These are phyloP conservation scores for Cotesia congregata DNA, from an alignment of 2,888 invertebrate genomes.

Conservation along the genomic window DNA sequence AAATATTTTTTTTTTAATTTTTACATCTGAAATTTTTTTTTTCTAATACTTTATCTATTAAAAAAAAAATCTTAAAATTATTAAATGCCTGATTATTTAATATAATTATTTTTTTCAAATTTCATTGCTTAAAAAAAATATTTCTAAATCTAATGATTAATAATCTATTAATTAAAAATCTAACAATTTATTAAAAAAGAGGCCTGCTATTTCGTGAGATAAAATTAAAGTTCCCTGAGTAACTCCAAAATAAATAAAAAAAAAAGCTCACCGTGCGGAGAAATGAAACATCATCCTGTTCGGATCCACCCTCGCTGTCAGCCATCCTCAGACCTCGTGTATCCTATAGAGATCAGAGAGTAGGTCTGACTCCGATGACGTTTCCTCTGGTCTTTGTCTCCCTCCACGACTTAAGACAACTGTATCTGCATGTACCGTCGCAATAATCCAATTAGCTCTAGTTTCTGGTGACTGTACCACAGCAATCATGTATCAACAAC, in stretches of 20 bases:
- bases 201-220: neutral
- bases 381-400: neutral
- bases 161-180: too few species aligned
- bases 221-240: neutral
- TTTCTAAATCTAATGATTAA: too few species aligned
- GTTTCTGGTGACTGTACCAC: too few species aligned
- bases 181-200: neutral
- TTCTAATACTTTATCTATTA: too few species aligned
- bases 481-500: too few species aligned
- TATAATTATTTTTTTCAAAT: neutral
- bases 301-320: constrained; percentile 95
- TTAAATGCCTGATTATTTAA: too few species aligned
- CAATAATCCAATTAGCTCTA: neutral
- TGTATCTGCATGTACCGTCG: neutral
- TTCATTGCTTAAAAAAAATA: neutral
- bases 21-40: too few species aligned
- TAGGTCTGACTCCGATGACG: neutral
- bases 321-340: constrained; percentile 76
- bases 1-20: too few species aligned
- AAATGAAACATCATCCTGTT: constrained; percentile 99
- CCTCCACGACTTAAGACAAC: constrained; percentile 21
- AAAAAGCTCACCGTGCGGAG: constrained; percentile 91
- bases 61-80: too few species aligned
- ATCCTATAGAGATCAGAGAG: constrained; percentile 19
- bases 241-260: constrained; percentile 2